Conservation (phyloP, 2,797 vertebrate genomes). For the Thunnus albacares region DNA sequence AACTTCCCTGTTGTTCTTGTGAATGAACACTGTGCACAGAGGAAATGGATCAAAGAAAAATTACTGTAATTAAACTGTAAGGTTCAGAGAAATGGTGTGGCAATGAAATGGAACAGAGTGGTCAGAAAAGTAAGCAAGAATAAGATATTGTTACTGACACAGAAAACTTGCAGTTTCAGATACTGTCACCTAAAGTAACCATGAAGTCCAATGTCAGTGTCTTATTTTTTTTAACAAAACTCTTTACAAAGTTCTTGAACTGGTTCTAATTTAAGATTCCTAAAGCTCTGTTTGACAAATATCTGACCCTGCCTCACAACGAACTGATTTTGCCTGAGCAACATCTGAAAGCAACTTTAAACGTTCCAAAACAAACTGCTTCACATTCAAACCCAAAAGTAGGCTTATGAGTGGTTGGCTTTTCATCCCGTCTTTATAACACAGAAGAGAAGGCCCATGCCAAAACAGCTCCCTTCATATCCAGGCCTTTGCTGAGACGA, state of each 20-base stretch:
- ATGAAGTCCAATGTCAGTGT: background rate
- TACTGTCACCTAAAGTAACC: background rate
- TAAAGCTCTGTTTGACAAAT: slow-evolving; percentile 2
- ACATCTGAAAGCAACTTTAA: slow-evolving; percentile 30
- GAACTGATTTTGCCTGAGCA: background rate
- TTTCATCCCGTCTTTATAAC: slow-evolving; percentile 22
- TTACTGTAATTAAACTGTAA: slow-evolving; percentile 36
- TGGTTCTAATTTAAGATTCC: background rate
- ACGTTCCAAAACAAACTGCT: slow-evolving; percentile 47
- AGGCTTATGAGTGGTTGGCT: slow-evolving; percentile 22
- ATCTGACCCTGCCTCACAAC: background rate
- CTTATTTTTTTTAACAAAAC: background rate
- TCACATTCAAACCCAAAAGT: slow-evolving; percentile 19
- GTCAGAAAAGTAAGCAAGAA: slow-evolving; percentile 17
- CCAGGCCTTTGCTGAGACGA: slow-evolving; percentile 72
- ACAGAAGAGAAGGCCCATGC: slow-evolving; percentile 14
- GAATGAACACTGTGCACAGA: slow-evolving; percentile 38
- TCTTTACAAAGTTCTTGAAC: background rate
- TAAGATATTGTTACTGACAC: slow-evolving; percentile 17
- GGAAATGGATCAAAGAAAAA: slow-evolving; percentile 35
- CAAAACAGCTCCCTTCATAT: slow-evolving; percentile 46
- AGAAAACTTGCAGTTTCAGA: slow-evolving; percentile 8
- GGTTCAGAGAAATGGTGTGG: slow-evolving; percentile 24
- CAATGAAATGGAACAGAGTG: slow-evolving; percentile 14
- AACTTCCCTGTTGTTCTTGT: slow-evolving; percentile 55